phyloP scores from a whole-genome alignment of 2,888 invertebrate species.

The Abscondita cerata region DNA sequence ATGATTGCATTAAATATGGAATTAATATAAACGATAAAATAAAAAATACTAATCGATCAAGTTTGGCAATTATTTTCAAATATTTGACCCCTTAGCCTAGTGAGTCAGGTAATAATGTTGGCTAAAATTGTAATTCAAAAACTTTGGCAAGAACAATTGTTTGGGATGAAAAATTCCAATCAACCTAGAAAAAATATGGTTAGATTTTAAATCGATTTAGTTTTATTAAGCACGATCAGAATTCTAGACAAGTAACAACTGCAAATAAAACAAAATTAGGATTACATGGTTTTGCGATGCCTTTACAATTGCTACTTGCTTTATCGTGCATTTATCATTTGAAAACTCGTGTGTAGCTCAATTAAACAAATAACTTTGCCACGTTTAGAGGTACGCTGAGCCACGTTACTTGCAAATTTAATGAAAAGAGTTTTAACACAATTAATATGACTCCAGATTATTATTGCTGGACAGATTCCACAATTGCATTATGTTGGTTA shows the following conservation, averaged over 20 bases:
- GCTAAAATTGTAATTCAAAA: background rate
- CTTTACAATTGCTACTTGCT: no score
- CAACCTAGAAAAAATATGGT: background rate
- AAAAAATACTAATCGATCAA: background rate
- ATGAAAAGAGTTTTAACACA: no score
- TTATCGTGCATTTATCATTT: no score
- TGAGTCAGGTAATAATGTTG: background rate
- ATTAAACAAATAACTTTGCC: no score
- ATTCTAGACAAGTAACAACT: background rate
- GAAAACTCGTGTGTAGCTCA: no score
- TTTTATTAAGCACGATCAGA: background rate
- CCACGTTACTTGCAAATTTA: no score
- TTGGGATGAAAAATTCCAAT: conserved; percentile 3
- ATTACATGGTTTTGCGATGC: background rate
- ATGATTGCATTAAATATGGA: background rate
- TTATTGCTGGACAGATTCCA: background rate
- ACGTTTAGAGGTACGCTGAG: no score
- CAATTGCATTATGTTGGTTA: background rate
- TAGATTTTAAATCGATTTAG: background rate
- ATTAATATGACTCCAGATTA: no score
- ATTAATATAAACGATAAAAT: background rate
- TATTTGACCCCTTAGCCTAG: conserved; percentile 4
- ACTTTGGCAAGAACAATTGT: background rate
- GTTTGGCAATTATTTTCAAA: conserved; percentile 1
- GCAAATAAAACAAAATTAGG: background rate